phyloP scores from a whole-genome alignment of 1,140 invertebrate species.

The Cotesia chilonis region DNA sequence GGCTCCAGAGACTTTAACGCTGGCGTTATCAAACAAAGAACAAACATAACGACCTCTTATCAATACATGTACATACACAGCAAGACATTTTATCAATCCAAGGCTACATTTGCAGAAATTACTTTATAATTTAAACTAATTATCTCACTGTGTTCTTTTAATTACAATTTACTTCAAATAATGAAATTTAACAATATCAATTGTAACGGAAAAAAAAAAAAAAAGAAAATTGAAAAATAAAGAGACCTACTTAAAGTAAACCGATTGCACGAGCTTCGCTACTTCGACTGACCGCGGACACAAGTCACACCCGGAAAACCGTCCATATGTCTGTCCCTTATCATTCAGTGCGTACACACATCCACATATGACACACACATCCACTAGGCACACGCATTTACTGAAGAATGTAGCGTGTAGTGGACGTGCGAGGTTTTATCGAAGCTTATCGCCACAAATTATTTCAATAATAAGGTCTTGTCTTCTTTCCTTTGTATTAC shows the following conservation, averaged over 20 bases:
- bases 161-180: too few relatives aligned
- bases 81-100: too few relatives aligned
- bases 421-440: slow-evolving; percentile 41
- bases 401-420: neutral
- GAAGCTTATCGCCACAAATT: slow-evolving; percentile 42
- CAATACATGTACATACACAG: neutral
- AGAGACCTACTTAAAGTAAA: neutral
- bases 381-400: slow-evolving; percentile 1
- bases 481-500: neutral
- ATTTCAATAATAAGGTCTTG: neutral
- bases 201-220: neutral
- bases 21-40: slow-evolving; percentile 16
- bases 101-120: too few relatives aligned
- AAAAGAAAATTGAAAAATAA: neutral
- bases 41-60: slow-evolving; percentile 22
- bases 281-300: neutral
- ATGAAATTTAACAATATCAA: too few relatives aligned
- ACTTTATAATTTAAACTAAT: neutral
- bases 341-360: slow-evolving; percentile 31
- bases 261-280: neutral
- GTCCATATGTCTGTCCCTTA: slow-evolving; percentile 41
- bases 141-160: neutral
- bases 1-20: slow-evolving; percentile 34
- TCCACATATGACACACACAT: slow-evolving; percentile 18
- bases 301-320: slow-evolving; percentile 31